Evolutionary conservation across 2,888 invertebrate genomes (phyloP).

Genomic region (Chironomus riparius): DNA sequence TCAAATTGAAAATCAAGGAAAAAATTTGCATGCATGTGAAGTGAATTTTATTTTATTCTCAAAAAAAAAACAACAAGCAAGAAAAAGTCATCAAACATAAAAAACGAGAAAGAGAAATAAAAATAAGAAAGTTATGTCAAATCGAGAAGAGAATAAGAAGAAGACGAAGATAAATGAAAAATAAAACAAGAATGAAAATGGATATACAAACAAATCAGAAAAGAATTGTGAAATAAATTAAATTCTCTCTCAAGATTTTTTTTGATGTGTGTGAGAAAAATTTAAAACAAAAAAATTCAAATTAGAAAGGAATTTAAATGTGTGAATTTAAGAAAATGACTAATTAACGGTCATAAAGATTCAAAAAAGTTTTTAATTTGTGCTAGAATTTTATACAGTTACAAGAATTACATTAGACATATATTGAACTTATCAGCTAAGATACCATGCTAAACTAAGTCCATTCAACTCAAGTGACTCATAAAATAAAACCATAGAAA

Average conservation of each 20-base stretch:
- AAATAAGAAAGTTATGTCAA: neutral
- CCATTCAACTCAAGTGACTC: too few species aligned
- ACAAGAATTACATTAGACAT: neutral
- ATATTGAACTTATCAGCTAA: neutral
- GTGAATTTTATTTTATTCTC: too few species aligned
- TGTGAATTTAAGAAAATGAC: conserved; percentile 4
- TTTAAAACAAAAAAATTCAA: neutral
- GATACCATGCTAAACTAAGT: neutral
- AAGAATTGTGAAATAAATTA: neutral
- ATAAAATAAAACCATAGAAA: neutral
- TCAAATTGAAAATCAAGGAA: neutral
- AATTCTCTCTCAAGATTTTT: neutral
- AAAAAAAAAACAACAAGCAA: neutral
- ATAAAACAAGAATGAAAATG: neutral
- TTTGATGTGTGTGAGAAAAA: neutral
- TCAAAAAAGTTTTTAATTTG: neutral
- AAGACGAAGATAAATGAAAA: neutral
- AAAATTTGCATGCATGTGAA: too few species aligned
- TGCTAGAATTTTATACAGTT: neutral
- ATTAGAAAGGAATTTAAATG: neutral
- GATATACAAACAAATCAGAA: neutral
- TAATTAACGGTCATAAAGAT: conserved; percentile 13
- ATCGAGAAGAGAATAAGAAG: neutral
- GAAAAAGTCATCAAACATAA: neutral
- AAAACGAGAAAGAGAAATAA: neutral